Evolutionary conservation across 2,888 invertebrate species (phyloP).

Genomic region (Euphydryas editha): DNA sequence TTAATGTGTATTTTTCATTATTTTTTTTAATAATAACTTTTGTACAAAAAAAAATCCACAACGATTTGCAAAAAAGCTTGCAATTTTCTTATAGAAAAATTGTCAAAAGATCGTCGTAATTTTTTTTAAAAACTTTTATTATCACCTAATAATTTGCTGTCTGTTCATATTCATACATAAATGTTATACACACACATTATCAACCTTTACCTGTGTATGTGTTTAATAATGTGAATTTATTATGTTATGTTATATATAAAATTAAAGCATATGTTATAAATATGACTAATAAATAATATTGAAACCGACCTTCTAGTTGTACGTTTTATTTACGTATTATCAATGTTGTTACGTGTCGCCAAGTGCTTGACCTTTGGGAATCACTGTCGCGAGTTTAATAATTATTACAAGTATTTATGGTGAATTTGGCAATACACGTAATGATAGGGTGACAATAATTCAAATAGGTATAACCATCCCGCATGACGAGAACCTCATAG

Average conservation of each 20-base stretch:
- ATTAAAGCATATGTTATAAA: not conserved
- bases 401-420: not conserved
- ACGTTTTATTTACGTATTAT: not conserved
- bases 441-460: slow-evolving; percentile 46
- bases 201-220: not conserved
- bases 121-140: no score
- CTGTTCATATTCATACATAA: not conserved
- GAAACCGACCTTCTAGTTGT: not conserved
- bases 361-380: slow-evolving; percentile 33
- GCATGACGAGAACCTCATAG: no score
- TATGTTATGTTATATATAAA: not conserved
- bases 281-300: not conserved
- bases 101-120: no score
- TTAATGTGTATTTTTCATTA: no score
- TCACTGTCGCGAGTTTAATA: slow-evolving; percentile 18
- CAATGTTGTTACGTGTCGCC: slow-evolving; percentile 20
- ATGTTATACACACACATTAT: not conserved
- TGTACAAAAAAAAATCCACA: no score
- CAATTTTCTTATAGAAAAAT: no score
- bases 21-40: no score
- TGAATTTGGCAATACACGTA: slow-evolving; percentile 47
- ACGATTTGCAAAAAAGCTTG: no score
- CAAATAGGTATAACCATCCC: no score
- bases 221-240: not conserved
- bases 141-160: no score